Conservation (phyloP, 2,888 invertebrate genomes). For the Nomada fabriciana region DNA sequence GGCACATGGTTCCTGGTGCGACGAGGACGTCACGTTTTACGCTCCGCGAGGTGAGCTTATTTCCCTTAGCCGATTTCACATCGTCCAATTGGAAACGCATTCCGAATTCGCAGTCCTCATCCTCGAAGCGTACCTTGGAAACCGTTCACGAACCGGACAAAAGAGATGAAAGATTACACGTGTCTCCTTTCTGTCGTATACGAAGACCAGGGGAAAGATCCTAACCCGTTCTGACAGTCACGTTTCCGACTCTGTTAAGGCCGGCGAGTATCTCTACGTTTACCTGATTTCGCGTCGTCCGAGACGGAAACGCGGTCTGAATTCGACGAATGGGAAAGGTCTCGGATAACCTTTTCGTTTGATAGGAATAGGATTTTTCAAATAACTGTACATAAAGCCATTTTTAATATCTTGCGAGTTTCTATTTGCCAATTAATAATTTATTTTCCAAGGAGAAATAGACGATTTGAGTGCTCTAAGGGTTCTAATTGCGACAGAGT, state of each 20-base stretch:
- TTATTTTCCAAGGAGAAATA: too few relatives aligned
- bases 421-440: too few relatives aligned
- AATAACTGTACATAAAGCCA: not conserved
- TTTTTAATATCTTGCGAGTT: too few relatives aligned
- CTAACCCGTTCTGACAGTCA: conserved; percentile 56
- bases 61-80: conserved; percentile 40
- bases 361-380: not conserved
- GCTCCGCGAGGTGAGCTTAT: conserved; percentile 29
- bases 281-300: conserved; percentile 52
- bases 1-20: not conserved
- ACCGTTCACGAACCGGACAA: conserved; percentile 32
- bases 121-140: conserved; percentile 2
- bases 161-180: conserved; percentile 50
- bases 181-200: conserved; percentile 25
- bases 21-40: conserved; percentile 34
- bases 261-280: conserved; percentile 42
- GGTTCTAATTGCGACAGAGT: too few relatives aligned
- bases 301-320: conserved; percentile 41
- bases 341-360: not conserved
- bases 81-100: conserved; percentile 55
- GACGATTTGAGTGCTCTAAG: too few relatives aligned
- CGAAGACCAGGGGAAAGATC: conserved; percentile 19
- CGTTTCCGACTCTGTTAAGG: conserved; percentile 54
- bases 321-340: conserved; percentile 22
- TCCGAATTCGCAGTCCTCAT: conserved; percentile 23